Percentiles rank a stretch among this genome's conserved stretches.
Evolutionary conservation across 2,888 invertebrate species (phyloP).

Genomic region (Polia nebulosa): DNA sequence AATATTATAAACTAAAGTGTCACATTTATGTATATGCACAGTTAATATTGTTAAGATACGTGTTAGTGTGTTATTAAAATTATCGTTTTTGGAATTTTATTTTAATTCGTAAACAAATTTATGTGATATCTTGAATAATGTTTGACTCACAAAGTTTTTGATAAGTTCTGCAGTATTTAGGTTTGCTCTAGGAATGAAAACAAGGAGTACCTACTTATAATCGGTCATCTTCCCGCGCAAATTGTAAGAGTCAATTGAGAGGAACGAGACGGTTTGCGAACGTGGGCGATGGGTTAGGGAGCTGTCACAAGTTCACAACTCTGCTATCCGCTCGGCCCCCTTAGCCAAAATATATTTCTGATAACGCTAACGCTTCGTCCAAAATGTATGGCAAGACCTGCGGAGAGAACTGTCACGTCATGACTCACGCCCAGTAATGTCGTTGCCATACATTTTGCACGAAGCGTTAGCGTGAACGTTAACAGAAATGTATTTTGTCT

Average conservation of each 20-base stretch:
- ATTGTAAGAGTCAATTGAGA: constrained; percentile 53
- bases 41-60: constrained; percentile 25
- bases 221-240: constrained; percentile 46
- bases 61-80: constrained; percentile 24
- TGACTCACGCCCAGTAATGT: no score
- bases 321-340: no score
- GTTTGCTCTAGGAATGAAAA: background rate
- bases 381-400: no score
- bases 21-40: constrained; percentile 26
- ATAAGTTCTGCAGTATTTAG: background rate
- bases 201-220: background rate
- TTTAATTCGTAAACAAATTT: constrained; percentile 1
- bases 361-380: no score
- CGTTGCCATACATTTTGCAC: no score
- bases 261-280: constrained; percentile 32
- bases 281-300: constrained; percentile 49
- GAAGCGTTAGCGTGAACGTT: no score
- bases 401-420: no score
- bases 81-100: constrained; percentile 32
- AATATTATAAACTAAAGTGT: constrained; percentile 54
- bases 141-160: background rate
- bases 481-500: no score
- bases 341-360: no score
- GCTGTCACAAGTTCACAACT: constrained; percentile 54
- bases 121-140: background rate